Conservation (phyloP, 2,888 invertebrate species). For the Drosophila buzzatii region DNA sequence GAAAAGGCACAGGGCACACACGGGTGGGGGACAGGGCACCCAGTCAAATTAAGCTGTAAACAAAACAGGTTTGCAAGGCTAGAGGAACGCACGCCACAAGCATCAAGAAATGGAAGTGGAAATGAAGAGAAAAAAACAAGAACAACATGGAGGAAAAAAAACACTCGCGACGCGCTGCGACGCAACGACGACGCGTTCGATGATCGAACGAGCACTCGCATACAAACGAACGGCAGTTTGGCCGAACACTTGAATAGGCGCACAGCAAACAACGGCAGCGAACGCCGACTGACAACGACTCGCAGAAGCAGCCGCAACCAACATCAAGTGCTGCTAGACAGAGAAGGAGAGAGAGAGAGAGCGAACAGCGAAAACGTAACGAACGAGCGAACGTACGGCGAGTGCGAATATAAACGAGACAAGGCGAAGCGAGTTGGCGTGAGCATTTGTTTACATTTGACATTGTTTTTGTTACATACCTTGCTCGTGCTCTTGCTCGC, state of each 20-base stretch:
- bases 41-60: constrained; percentile 76
- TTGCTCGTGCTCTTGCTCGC: constrained; percentile 11
- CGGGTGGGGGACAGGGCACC: constrained; percentile 27
- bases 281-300: constrained; percentile 41
- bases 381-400: constrained; percentile 42
- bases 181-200: constrained; percentile 60
- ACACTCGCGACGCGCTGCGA: constrained; percentile 39
- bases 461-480: constrained; percentile 46
- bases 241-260: constrained; percentile 77
- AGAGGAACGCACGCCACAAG: constrained; percentile 23
- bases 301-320: constrained; percentile 16
- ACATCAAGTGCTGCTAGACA: constrained; percentile 30
- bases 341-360: constrained; percentile 19
- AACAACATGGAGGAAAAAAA: constrained; percentile 6
- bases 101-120: constrained; percentile 24
- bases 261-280: constrained; percentile 51
- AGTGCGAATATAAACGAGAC: constrained; percentile 51
- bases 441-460: constrained; percentile 69
- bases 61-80: constrained; percentile 67
- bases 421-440: constrained; percentile 38
- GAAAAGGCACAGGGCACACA: constrained; percentile 27
- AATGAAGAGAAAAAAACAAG: constrained; percentile 14
- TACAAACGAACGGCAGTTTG: constrained; percentile 80
- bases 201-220: constrained; percentile 72
- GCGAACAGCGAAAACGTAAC: constrained; percentile 40